Evolutionary conservation across 2,113 vertebrate species (phyloP).

Genomic region (Capreolus pygargus): DNA sequence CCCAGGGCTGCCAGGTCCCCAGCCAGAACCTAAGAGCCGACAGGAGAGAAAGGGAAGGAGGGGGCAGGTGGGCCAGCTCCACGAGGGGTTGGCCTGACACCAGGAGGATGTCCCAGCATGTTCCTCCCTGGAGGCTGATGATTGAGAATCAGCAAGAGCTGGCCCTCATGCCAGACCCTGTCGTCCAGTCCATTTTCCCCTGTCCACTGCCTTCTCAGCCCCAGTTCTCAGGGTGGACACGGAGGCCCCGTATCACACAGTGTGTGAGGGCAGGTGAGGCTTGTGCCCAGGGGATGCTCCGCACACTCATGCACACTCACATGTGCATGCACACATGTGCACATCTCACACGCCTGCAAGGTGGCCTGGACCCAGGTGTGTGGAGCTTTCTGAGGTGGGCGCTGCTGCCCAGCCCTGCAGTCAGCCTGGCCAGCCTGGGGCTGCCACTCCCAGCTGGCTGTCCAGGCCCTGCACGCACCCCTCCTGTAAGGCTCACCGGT

Average conservation of each 20-base stretch:
- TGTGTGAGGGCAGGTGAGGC: rapidly evolving
- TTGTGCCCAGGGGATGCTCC: neutral
- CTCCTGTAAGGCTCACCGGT: slow-evolving; percentile 82
- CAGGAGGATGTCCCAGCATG: too few relatives aligned
- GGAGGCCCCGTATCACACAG: neutral
- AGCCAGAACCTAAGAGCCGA: neutral
- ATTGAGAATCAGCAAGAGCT: neutral
- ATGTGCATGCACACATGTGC: neutral
- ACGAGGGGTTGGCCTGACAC: neutral
- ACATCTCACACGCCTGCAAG: neutral
- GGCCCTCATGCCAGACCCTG: neutral
- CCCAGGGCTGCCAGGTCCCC: neutral
- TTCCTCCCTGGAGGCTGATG: neutral
- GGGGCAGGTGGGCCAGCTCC: neutral
- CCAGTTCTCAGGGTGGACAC: too few relatives aligned
- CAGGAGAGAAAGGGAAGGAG: neutral
- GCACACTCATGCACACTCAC: neutral
- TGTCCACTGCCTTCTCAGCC: rapidly evolving
- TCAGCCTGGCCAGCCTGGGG: neutral
- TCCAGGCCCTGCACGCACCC: rapidly evolving
- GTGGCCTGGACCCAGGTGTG: neutral
- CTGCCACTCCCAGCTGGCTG: too few relatives aligned
- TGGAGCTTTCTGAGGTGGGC: neutral
- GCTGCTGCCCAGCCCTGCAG: neutral
- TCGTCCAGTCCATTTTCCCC: neutral